Base-by-base conservation (phyloP, 37 sponge, comb jelly and placozoan species). In the Beroe ovata region DNA sequence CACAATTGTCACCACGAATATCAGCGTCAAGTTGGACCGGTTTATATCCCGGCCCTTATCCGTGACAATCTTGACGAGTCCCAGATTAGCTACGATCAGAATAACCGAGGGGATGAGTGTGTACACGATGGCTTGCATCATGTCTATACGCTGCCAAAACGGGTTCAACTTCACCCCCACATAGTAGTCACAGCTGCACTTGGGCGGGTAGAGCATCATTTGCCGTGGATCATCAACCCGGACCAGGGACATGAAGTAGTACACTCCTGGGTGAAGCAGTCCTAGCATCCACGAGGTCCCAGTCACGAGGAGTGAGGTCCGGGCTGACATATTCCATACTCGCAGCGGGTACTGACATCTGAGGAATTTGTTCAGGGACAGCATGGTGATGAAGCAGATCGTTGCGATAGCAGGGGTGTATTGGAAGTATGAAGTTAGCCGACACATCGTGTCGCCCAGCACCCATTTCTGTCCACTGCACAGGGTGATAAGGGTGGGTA, bases 331-430 rank as follows among this genome's bases (percentile, higher is more conserved):
- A 1, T 28, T 8, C 71, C 71, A 69, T 6, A 25, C 18, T 35
- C 38, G 26, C 38, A 69, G 71, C 38, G 71, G 71, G 38, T 8
- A 69, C 36, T 3, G 3, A 35, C 71, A 69, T 38, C 71, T 69
- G 20, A 69, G 18, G 38, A 35, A 69, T 38, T 36, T 32, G 71
- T 69, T 69, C 4, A 29, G 35, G 38, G 71, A 29, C 8, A 69
- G 38, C 18, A 69, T 69, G 71, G 71, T 69, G 71, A 69, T 69
- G 71, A 69, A 34, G 38, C 71, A 69, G 71, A 69, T 69, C 14
- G 71, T 69, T 3, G 38, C 32, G 19, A 69, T 69, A 25, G 71
- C 71, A 4, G 71, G 18, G 71, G 71, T 69, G 71, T 69, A 69
- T 25, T 69, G 71, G 38, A 69, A 25, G 25, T 69, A 69, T 6